Conservation (phyloP, 2,888 invertebrate genomes). For the Chromoteleia sp. region DNA sequence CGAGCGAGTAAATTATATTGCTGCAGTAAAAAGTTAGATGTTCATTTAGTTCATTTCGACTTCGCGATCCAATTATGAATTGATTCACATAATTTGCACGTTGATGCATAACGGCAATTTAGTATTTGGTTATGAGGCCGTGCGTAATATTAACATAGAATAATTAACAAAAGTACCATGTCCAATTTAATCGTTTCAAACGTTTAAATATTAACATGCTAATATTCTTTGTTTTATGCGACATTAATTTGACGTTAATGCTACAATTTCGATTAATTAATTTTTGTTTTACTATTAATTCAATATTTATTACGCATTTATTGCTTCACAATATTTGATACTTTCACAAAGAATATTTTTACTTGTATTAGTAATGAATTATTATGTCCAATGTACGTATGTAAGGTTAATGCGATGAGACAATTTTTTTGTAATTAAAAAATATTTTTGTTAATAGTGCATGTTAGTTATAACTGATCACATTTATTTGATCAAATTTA, state of each 20-base stretch:
- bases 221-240: conserved; percentile 12
- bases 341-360: background rate
- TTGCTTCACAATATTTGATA: background rate
- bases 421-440: background rate
- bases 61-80: conserved; percentile 42
- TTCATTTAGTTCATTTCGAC: conserved; percentile 34
- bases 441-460: background rate
- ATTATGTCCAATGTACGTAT: background rate
- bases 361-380: background rate
- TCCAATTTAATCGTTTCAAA: conserved; percentile 23
- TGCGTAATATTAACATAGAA: conserved; percentile 15
- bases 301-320: background rate
- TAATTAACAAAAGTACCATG: conserved; percentile 32
- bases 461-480: background rate
- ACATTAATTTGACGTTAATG: conserved; percentile 13
- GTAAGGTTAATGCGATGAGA: background rate
- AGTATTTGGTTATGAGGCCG: conserved; percentile 8
- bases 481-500: no score
- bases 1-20: conserved; percentile 35
- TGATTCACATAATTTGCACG: conserved; percentile 47
- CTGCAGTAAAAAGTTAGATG: conserved; percentile 46
- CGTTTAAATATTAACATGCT: conserved; percentile 11
- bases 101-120: conserved; percentile 14
- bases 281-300: background rate
- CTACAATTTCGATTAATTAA: background rate